phyloP scores from a whole-genome alignment of 2,113 vertebrate genomes.

The Zingel zingel region DNA sequence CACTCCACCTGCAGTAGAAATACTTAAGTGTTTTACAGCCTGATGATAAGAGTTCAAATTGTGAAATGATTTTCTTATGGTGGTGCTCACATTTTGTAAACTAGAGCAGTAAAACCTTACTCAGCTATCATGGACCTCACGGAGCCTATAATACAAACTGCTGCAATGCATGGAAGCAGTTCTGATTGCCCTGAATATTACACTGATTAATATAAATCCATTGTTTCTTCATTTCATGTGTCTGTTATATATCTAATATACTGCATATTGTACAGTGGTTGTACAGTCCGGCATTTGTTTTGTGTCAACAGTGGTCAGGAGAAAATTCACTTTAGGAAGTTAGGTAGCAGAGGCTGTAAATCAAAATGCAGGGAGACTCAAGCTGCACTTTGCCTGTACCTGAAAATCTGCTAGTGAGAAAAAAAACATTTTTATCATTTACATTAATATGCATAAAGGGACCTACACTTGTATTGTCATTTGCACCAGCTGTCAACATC shows the following conservation, averaged over 20 bases:
- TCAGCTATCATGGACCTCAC: background rate
- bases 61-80: slow-evolving; percentile 26
- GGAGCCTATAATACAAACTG: background rate
- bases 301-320: background rate
- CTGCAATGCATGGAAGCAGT: background rate
- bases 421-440: background rate
- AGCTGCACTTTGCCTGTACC: background rate
- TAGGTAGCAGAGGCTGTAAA: background rate
- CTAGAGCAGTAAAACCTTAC: slow-evolving; percentile 1
- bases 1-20: background rate
- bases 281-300: background rate
- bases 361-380: background rate
- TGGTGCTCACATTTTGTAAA: background rate
- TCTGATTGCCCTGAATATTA: background rate
- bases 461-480: background rate
- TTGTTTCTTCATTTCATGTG: no score
- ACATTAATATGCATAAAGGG: slow-evolving; percentile 17
- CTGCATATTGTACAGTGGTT: background rate
- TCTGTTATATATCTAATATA: background rate
- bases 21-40: slow-evolving; percentile 33
- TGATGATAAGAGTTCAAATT: slow-evolving; percentile 24
- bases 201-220: background rate
- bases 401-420: background rate
- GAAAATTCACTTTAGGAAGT: background rate
- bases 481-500: slow-evolving; percentile 12